These are phyloP conservation scores for Ctena decussata DNA, from an alignment of 2,888 invertebrate species.

Conservation along the genomic window DNA sequence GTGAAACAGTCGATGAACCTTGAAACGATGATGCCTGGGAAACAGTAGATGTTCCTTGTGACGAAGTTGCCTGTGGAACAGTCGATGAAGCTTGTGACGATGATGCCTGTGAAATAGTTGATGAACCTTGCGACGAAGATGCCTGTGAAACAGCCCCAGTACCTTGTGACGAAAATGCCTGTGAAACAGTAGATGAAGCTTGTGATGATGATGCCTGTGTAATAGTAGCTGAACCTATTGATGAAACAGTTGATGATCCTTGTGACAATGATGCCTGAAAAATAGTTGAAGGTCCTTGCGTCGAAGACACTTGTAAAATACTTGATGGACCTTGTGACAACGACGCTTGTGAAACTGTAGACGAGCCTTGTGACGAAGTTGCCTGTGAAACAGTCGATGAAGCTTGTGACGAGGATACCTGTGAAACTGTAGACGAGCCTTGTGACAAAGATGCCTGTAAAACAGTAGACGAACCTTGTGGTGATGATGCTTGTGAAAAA, in stretches of 20 bases:
- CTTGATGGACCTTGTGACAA: neutral
- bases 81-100: neutral
- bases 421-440: neutral
- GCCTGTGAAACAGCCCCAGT: neutral
- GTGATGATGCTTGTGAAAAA: neutral
- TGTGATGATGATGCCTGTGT: neutral
- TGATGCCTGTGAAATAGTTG: neutral
- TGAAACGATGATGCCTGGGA: neutral
- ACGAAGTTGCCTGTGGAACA: too few relatives aligned
- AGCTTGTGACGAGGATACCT: neutral
- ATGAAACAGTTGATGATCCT: neutral
- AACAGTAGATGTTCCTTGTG: neutral
- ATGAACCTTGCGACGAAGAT: neutral
- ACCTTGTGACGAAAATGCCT: neutral
- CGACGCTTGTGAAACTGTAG: neutral
- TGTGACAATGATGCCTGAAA: too few relatives aligned
- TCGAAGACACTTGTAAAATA: neutral
- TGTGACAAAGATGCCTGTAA: neutral
- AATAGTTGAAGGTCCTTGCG: neutral
- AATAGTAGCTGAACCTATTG: neutral
- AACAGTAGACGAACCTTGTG: neutral
- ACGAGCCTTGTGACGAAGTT: neutral
- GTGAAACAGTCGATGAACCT: neutral
- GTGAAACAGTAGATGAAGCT: neutral
- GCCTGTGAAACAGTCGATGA: neutral